A percentile compares a stretch with the other conserved stretches of the same genome.
phyloP scores from a whole-genome alignment of 2,888 invertebrate species.

The Cremastinae sp. region DNA sequence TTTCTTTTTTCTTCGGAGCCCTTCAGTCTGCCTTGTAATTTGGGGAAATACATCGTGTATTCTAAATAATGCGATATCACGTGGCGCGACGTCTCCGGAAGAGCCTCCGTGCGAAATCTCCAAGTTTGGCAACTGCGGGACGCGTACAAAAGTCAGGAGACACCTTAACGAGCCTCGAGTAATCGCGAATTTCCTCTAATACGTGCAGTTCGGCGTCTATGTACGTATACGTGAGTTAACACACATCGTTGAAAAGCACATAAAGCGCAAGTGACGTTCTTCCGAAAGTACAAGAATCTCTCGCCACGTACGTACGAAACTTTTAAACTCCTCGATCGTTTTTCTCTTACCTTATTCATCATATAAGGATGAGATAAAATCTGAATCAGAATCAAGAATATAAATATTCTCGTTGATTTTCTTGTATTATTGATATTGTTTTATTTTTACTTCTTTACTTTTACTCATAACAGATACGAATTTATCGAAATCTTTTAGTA shows the following conservation, averaged over 20 bases:
- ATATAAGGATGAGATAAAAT: too few species aligned
- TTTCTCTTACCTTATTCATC: slow-evolving; percentile 4
- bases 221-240: too few species aligned
- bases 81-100: slow-evolving; percentile 59
- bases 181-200: too few species aligned
- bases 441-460: too few species aligned
- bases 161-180: too few species aligned
- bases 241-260: slow-evolving; percentile 68
- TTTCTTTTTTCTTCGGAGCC: slow-evolving; percentile 13
- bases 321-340: slow-evolving; percentile 17
- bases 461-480: too few species aligned
- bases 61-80: slow-evolving; percentile 71
- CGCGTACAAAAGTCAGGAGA: too few species aligned
- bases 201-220: too few species aligned
- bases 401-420: too few species aligned
- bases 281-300: slow-evolving; percentile 45
- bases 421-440: too few species aligned
- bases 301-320: slow-evolving; percentile 33
- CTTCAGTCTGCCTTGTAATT: slow-evolving; percentile 59
- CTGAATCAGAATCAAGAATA: too few species aligned
- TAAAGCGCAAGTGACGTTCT: slow-evolving; percentile 70
- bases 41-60: slow-evolving; percentile 67
- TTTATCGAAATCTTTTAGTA: too few species aligned
- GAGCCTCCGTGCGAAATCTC: slow-evolving; percentile 62
- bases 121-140: slow-evolving; percentile 63